Base-by-base conservation (phyloP, 2,113 vertebrate species). In the Siniperca chuatsi region DNA sequence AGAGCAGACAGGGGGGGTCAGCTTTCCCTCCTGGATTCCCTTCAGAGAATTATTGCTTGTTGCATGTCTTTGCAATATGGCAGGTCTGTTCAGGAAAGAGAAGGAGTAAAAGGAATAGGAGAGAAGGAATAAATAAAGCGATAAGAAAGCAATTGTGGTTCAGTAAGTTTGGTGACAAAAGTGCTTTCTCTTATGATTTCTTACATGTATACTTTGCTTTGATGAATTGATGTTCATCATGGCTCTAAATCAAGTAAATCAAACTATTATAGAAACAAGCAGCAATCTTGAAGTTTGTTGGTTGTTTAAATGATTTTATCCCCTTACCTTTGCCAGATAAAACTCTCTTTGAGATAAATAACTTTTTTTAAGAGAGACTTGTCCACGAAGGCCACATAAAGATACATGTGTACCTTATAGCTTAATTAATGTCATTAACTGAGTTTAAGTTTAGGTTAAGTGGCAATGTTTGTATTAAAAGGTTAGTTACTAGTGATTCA, bases 1-100 rank as follows among this genome's bases (percentile, higher is more conserved):
- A 46, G 21, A 74, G 62, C 73, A 48, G 79, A 65, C 57, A 18
- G 37, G 54, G 40, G 10, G n/a, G 65, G 54, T 46, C 48, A 82
- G 9, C 1, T 78, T 85, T 74, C 80, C 48, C 40, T 75, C 50
- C n/a, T 29, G 33, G 69, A 61, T 57, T 48, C 6, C 3, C 18
- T 12, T 44, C n/a, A 0, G 40, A 37, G 25, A 48, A 50, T 40
- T 48, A 44, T 20, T 55, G 37, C n/a, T 37, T 25, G 66, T 21
- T 46, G 29, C 12, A 3, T 0, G 18, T 77, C 48, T 50, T 29
- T 48, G 70, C 48, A 79, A 54, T 6, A 12, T 8, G 80, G 25
- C 52, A 18, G 25, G 1, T 64, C 60, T 42, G 67, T 13, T 57
- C 7, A 42, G 46, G 33, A 20, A 15, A 25, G 48, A 37, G 37